These are phyloP conservation scores for Callosobruchus maculatus DNA, from an alignment of 2,888 invertebrate genomes.

Conservation along the genomic window DNA sequence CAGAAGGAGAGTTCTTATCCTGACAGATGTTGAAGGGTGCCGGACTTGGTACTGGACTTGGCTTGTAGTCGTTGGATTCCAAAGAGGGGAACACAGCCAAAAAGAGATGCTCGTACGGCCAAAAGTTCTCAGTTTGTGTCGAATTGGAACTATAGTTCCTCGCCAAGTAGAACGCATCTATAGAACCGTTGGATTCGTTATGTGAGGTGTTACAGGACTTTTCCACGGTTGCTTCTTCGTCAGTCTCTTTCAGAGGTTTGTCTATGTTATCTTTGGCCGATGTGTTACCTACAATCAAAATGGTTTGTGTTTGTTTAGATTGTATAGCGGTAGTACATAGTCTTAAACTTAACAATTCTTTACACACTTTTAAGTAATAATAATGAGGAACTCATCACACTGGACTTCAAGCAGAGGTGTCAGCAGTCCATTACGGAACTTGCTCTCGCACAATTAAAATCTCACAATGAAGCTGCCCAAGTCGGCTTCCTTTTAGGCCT, in stretches of 20 bases:
- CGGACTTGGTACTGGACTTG: conserved; percentile 44
- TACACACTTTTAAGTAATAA: no score
- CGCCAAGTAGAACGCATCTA: no score
- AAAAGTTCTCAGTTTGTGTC: conserved; percentile 69
- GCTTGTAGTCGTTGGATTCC: conserved; percentile 35
- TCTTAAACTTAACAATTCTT: no score
- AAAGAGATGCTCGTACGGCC: conserved; percentile 74
- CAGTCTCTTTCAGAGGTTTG: conserved; percentile 45
- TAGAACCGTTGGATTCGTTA: conserved; percentile 21
- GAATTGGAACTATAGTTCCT: neutral
- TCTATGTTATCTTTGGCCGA: conserved; percentile 35
- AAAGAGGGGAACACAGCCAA: conserved; percentile 61
- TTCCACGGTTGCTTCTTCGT: conserved; percentile 37
- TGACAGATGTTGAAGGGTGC: conserved; percentile 36
- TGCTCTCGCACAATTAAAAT: no score
- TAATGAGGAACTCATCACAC: no score
- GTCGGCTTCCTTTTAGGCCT: no score
- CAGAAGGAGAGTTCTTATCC: conserved; percentile 45
- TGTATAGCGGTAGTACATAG: no score
- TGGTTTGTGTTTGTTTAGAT: no score
- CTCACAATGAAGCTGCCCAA: no score
- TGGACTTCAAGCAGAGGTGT: no score
- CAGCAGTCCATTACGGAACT: no score
- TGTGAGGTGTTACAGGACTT: conserved; percentile 18
- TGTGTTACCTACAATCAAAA: conserved; percentile 13